These are phyloP conservation scores for Listronotus oregonensis DNA, from an alignment of 1,140 invertebrate genomes.

Conservation along the genomic window DNA sequence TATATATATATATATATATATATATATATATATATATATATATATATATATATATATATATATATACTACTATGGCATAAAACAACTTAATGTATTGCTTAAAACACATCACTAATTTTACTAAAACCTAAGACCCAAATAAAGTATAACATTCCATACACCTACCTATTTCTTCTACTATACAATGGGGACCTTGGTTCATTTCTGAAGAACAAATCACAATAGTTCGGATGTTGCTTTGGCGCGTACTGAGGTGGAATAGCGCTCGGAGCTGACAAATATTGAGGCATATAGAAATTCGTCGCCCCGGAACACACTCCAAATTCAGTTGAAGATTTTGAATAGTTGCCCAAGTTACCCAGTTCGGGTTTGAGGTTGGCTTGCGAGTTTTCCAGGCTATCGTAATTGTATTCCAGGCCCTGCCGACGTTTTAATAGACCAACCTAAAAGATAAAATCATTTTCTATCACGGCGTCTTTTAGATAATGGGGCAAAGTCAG, in stretches of 20 bases:
- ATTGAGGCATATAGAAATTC: constrained; percentile 45
- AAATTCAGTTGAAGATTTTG: constrained; percentile 29
- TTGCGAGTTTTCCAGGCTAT: constrained; percentile 35
- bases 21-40: no score
- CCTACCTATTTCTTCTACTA: constrained; percentile 36
- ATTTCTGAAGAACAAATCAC: constrained; percentile 42
- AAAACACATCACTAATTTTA: no score
- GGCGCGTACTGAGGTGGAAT: constrained; percentile 46
- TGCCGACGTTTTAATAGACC: constrained; percentile 47
- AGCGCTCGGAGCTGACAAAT: constrained; percentile 43
- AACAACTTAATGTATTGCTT: no score
- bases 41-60: no score
- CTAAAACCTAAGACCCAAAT: no score
- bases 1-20: no score
- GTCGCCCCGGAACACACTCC: constrained; percentile 39
- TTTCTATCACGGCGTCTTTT: background rate
- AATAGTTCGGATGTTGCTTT: constrained; percentile 43
- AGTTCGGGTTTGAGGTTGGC: constrained; percentile 31
- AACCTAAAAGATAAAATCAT: constrained; percentile 33
- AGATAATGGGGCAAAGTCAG: background rate
- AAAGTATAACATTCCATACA: background rate
- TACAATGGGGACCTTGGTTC: constrained; percentile 39
- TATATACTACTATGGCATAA: no score
- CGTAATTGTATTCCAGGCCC: constrained; percentile 44
- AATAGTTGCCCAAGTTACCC: constrained; percentile 28